Evolutionary conservation across 2,888 invertebrate genomes (phyloP).

Genomic region (Rotaria macrura): DNA sequence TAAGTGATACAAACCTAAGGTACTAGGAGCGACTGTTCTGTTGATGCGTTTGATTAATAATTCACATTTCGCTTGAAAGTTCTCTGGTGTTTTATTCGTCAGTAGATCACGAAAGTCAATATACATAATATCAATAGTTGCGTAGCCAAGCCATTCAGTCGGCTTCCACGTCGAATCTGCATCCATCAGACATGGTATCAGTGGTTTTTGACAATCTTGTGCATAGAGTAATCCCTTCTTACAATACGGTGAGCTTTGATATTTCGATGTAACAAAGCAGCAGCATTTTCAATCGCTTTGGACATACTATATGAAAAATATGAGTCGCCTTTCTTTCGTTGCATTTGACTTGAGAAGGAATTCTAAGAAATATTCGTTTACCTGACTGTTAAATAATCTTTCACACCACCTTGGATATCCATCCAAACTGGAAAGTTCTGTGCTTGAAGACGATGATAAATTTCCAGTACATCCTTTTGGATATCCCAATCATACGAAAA

Average conservation of each 20-base stretch:
- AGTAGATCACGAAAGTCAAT: not conserved
- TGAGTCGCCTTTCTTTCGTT: no score
- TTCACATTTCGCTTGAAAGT: not conserved
- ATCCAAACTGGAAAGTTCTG: not conserved
- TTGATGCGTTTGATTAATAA: no score
- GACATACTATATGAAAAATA: no score
- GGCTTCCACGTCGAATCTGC: not conserved
- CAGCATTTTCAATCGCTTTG: not conserved
- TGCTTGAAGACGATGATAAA: not conserved
- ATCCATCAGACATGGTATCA: constrained; percentile 1
- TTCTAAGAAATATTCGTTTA: no score
- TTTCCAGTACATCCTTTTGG: not conserved
- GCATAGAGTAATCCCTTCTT: not conserved
- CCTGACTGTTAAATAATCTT: not conserved
- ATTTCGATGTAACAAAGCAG: not conserved
- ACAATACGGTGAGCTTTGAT: constrained; percentile 2
- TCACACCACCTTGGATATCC: not conserved
- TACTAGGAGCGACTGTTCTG: no score
- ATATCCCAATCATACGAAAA: not conserved
- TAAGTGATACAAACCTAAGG: no score
- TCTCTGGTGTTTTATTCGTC: not conserved
- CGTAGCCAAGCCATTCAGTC: not conserved
- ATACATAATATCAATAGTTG: not conserved
- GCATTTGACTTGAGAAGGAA: no score
- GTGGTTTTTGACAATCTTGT: not conserved